Base-by-base conservation (phyloP, 2,888 invertebrate genomes). In the Dynastes tityus region DNA sequence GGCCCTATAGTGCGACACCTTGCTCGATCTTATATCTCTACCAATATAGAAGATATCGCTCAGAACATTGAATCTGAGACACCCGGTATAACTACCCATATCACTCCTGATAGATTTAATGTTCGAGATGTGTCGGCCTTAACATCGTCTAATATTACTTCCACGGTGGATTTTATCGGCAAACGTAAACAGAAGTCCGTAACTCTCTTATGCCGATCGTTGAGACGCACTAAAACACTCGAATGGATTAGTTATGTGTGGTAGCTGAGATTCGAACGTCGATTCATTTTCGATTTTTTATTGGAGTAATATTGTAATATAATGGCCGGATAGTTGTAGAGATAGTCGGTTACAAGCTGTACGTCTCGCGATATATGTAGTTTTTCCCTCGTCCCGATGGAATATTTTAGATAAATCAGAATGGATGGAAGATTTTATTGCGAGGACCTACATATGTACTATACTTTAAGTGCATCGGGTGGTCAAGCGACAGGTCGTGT, bases 161-260 rank as follows among this genome's bases (percentile, higher is more conserved):
- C 32, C 45, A 45, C 45, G 6, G 45, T 45, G 64, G 70, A 70
- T 51, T 49, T 70, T 70, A 70, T 70, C 70, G 70, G 55, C 70
- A 53, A 70, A 70, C 70, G 51, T 70, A 70, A 70, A 70, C 70
- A 53, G 70, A 53, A 70, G 70, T 70, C 53, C 29, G n/a, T 53
- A 70, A 53, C 53, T 70, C 53, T 70, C 70, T 29, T 70, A 53
- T 51, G 29, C 32, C 70, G 53, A 53, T 70, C 70, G 70, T 70
- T 45, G 45, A 22, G 51, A 51, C 51, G 29, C 32, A 13, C n/a
- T 65, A 65, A 65, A 65, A 65, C 40, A 40, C 32, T 65, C 51
- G 51, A 70, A 53, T 51, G 70, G 70, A 70, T 70, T 70, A 70
- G 70, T 70, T 68, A 51, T 70, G 53, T 29, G 53, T 29, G 70